These are phyloP conservation scores for Crematogaster levior DNA, from an alignment of 2,888 invertebrate genomes.

Conservation along the genomic window DNA sequence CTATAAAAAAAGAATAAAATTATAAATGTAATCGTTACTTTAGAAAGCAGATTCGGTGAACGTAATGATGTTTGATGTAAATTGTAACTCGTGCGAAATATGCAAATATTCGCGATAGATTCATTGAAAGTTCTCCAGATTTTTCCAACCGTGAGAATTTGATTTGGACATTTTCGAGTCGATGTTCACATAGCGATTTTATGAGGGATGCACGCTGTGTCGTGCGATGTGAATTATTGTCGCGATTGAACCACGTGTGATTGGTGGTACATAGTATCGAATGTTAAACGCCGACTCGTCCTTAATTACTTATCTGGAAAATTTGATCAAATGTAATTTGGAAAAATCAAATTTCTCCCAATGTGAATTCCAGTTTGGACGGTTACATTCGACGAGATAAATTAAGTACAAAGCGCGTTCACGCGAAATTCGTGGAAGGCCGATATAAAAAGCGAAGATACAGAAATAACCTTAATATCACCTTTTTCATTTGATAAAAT, in stretches of 20 bases:
- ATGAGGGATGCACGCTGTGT: slow-evolving; percentile 24
- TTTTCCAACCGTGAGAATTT: slow-evolving; percentile 23
- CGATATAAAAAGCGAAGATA: background rate
- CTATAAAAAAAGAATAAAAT: background rate
- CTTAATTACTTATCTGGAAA: slow-evolving; percentile 23
- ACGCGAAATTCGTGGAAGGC: background rate
- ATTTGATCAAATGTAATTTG: slow-evolving; percentile 26
- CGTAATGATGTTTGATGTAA: background rate
- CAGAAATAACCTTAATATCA: background rate
- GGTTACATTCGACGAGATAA: slow-evolving; percentile 17
- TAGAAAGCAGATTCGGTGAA: background rate
- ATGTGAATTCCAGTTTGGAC: slow-evolving; percentile 9
- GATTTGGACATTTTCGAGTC: slow-evolving; percentile 19
- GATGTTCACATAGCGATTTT: slow-evolving; percentile 34
- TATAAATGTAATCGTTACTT: background rate
- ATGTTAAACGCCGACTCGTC: slow-evolving; percentile 42
- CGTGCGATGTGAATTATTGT: slow-evolving; percentile 44
- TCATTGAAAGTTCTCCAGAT: background rate
- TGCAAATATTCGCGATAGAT: slow-evolving; percentile 15
- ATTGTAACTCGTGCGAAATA: slow-evolving; percentile 18
- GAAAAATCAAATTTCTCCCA: slow-evolving; percentile 33
- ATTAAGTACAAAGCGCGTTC: slow-evolving; percentile 16
- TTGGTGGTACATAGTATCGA: slow-evolving; percentile 35
- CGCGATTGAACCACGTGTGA: slow-evolving; percentile 44
- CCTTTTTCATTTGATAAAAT: background rate